These are phyloP conservation scores for Epinotia demarniana DNA, from an alignment of 2,888 invertebrate genomes.

Conservation along the genomic window DNA sequence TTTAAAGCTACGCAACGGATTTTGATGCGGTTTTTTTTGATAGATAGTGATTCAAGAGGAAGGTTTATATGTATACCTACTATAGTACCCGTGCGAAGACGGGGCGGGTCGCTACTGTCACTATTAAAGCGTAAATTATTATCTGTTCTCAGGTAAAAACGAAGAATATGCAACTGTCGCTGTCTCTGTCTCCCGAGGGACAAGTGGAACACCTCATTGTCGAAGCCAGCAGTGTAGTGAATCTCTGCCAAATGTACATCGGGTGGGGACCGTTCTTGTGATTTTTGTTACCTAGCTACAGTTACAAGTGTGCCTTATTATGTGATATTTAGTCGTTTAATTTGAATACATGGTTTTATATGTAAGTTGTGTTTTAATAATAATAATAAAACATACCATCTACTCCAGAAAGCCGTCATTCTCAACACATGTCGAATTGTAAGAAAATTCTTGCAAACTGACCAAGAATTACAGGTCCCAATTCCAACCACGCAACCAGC, in stretches of 20 bases:
- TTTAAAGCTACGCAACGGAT: too few relatives aligned
- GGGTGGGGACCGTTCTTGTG: constrained; percentile 97
- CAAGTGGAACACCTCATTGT: constrained; percentile 96
- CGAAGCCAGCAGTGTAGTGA: constrained; percentile 94
- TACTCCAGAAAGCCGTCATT: too few relatives aligned
- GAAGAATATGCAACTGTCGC: constrained; percentile 85
- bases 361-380: neutral
- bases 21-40: too few relatives aligned
- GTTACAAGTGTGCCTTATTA: constrained; percentile 21
- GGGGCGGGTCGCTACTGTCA: too few relatives aligned
- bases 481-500: too few relatives aligned
- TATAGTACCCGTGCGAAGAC: too few relatives aligned
- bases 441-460: too few relatives aligned
- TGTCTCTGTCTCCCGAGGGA: constrained; percentile 95
- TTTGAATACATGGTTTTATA: neutral
- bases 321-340: constrained; percentile 1
- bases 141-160: constrained; percentile 80
- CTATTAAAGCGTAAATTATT: neutral
- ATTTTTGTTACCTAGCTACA: constrained; percentile 47
- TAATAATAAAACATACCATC: too few relatives aligned
- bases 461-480: too few relatives aligned
- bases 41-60: too few relatives aligned
- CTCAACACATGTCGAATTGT: too few relatives aligned
- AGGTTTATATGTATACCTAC: too few relatives aligned
- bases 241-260: constrained; percentile 97